These are phyloP conservation scores for Chirona hameri DNA, from an alignment of 2,888 invertebrate genomes.

Conservation along the genomic window DNA sequence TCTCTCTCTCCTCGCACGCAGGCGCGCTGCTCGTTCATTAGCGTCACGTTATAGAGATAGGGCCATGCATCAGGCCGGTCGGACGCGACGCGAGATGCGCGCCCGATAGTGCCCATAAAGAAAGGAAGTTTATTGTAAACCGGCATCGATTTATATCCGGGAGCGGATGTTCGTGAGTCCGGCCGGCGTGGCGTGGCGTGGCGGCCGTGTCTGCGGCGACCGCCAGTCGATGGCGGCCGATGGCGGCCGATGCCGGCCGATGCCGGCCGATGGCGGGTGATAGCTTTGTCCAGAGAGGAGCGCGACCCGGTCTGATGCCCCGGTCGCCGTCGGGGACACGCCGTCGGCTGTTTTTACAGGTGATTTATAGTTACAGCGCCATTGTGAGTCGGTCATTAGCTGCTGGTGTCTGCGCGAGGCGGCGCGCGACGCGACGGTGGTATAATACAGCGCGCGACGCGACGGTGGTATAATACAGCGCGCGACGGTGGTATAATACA, in stretches of 20 bases:
- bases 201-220: too few species aligned
- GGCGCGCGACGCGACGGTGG: not conserved
- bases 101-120: not conserved
- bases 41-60: not conserved
- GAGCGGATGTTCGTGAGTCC: not conserved
- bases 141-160: not conserved
- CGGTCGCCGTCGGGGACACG: not conserved
- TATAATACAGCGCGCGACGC: not conserved
- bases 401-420: not conserved
- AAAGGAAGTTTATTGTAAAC: constrained; percentile 26
- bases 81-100: not conserved
- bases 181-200: not conserved
- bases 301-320: not conserved
- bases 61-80: not conserved
- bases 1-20: not conserved
- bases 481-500: not conserved
- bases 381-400: not conserved
- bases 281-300: not conserved
- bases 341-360: not conserved
- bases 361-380: constrained; percentile 10
- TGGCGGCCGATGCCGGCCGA: too few species aligned
- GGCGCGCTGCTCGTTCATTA: not conserved
- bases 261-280: not conserved
- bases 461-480: not conserved
- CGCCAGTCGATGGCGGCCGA: too few species aligned